phyloP scores from a whole-genome alignment of 1,140 invertebrate species.

The Thaumetopoea pityocampa region DNA sequence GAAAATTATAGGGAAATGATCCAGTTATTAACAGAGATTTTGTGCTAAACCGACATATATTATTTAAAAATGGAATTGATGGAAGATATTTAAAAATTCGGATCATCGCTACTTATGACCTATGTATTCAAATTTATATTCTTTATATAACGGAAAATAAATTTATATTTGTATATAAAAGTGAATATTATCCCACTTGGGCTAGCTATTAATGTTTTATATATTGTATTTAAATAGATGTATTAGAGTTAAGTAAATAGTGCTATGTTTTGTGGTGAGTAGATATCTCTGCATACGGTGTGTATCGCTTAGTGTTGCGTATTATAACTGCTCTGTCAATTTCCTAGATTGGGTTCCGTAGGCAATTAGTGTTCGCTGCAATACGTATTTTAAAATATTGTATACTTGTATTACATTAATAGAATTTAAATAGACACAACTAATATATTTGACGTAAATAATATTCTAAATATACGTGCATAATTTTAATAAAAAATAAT shows the following conservation, averaged over 20 bases:
- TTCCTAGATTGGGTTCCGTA: conserved; percentile 15
- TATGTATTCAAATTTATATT: conserved; percentile 29
- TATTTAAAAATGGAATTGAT: too few relatives aligned
- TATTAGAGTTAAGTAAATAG: conserved; percentile 30
- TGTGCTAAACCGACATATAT: too few relatives aligned
- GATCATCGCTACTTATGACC: conserved; percentile 21
- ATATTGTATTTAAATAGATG: conserved; percentile 20
- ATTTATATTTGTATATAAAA: conserved; percentile 32
- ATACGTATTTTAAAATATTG: conserved; percentile 6
- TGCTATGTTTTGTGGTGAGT: conserved; percentile 31
- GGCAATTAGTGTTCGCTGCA: conserved; percentile 8
- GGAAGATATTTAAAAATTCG: conserved; percentile 20
- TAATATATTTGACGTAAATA: not conserved
- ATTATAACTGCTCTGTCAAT: conserved; percentile 13
- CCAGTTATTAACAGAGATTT: too few relatives aligned
- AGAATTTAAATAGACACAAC: not conserved
- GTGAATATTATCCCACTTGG: conserved; percentile 22
- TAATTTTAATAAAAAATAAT: too few relatives aligned
- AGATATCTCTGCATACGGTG: conserved; percentile 17
- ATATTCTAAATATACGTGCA: conserved; percentile 1
- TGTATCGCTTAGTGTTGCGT: conserved; percentile 16
- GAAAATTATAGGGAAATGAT: conserved; percentile 27
- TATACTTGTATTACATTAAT: conserved; percentile 3
- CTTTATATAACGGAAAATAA: conserved; percentile 23
- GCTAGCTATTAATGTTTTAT: conserved; percentile 27